Evolutionary conservation across 1,140 invertebrate genomes (phyloP).

Genomic region (Episyrphus balteatus): DNA sequence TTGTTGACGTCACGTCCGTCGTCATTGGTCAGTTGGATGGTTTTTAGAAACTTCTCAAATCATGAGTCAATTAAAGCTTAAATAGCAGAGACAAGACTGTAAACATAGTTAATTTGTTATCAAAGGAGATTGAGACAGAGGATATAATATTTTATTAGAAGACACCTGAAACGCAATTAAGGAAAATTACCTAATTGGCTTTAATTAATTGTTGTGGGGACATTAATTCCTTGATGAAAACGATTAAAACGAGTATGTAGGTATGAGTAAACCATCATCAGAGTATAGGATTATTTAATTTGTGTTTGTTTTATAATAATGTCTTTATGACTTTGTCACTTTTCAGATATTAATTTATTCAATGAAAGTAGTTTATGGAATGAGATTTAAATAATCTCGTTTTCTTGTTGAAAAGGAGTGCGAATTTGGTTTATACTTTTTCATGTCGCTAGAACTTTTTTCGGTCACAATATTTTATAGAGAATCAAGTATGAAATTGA

Average conservation of each 20-base stretch:
- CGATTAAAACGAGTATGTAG: background rate
- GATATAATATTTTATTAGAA: background rate
- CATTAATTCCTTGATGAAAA: background rate
- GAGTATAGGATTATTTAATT: conserved; percentile 23
- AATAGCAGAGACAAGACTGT: too few species aligned
- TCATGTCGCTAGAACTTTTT: too few species aligned
- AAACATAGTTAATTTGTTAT: background rate
- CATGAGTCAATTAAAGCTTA: too few species aligned
- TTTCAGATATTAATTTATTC: too few species aligned
- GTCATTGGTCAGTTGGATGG: background rate
- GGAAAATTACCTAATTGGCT: background rate
- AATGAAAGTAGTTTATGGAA: too few species aligned
- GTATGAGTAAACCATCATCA: background rate
- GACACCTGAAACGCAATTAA: background rate
- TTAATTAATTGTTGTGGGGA: background rate
- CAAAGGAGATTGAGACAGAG: background rate
- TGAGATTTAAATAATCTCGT: too few species aligned
- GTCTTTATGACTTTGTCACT: too few species aligned
- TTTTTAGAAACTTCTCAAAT: background rate
- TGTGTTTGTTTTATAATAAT: conserved; percentile 19
- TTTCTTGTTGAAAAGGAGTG: too few species aligned
- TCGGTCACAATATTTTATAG: too few species aligned
- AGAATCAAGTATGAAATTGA: too few species aligned
- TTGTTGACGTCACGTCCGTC: background rate
- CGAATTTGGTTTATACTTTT: too few species aligned